Evolutionary conservation across 2,113 vertebrate species (phyloP).

Genomic region (Eira barbara): DNA sequence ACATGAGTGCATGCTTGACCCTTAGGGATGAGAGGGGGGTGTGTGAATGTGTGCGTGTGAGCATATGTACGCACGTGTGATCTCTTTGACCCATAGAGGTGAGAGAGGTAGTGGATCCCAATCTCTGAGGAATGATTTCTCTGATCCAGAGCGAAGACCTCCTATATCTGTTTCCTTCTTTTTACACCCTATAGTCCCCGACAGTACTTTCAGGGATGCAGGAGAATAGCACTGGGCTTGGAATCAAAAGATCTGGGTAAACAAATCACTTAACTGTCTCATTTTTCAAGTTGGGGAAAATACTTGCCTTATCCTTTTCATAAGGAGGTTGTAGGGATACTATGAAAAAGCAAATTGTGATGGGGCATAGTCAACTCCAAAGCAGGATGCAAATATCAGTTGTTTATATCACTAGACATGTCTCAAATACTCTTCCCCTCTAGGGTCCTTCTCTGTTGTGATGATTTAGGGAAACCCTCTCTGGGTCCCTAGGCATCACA

Average conservation of each 20-base stretch:
- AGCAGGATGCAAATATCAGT: not conserved
- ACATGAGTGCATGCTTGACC: not conserved
- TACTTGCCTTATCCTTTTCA: not conserved
- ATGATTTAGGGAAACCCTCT: not conserved
- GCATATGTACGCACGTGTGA: accelerated
- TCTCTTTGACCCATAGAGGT: too few species aligned
- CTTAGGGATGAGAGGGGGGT: not conserved
- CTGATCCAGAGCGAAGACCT: not conserved
- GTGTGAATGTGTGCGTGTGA: not conserved
- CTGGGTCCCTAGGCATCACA: not conserved
- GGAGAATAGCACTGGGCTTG: not conserved
- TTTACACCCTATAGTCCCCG: not conserved
- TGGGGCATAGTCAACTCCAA: not conserved
- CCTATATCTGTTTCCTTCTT: not conserved
- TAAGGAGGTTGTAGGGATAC: not conserved
- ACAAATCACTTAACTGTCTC: not conserved
- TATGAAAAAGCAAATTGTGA: not conserved
- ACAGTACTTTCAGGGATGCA: not conserved
- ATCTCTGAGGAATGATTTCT: not conserved
- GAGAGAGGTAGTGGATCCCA: not conserved
- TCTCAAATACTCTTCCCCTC: not conserved
- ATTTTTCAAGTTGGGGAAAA: not conserved
- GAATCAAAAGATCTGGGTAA: not conserved
- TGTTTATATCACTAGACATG: not conserved
- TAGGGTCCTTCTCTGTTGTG: not conserved